Evolutionary conservation across 2,888 invertebrate genomes (phyloP).

Genomic region (Tridacna gigas): DNA sequence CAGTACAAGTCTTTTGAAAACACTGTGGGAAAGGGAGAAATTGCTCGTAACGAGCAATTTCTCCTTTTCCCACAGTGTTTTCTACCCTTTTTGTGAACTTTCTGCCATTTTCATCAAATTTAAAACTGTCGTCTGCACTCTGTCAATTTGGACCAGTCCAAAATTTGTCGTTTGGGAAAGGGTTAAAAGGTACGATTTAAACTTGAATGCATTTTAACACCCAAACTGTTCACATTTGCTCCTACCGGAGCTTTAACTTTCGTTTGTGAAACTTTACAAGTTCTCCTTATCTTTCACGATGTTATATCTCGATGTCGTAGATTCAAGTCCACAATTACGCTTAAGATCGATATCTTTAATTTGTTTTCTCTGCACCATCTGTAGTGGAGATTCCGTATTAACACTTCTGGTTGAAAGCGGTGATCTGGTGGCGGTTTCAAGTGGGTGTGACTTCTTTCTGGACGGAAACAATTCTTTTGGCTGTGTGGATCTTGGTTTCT

Average conservation of each 20-base stretch:
- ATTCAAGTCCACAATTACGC: constrained; percentile 63
- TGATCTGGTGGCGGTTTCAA: constrained; percentile 66
- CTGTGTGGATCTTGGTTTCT: constrained; percentile 56
- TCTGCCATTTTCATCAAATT: too few species aligned
- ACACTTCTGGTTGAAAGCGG: constrained; percentile 70
- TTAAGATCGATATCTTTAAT: constrained; percentile 69
- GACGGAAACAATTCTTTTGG: constrained; percentile 73
- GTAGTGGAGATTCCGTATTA: constrained; percentile 76
- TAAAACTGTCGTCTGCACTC: too few species aligned
- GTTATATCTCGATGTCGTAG: constrained; percentile 45
- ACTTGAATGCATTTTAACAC: not conserved
- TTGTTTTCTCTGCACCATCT: constrained; percentile 76
- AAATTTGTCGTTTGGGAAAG: too few species aligned
- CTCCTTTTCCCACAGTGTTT: not conserved
- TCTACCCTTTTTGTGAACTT: too few species aligned
- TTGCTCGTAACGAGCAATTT: constrained; percentile 7
- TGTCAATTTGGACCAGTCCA: too few species aligned
- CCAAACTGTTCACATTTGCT: not conserved
- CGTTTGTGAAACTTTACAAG: constrained; percentile 35
- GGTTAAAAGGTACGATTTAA: too few species aligned
- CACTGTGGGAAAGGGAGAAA: too few species aligned
- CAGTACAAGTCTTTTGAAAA: too few species aligned
- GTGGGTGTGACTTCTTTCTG: constrained; percentile 19
- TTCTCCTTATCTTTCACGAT: constrained; percentile 65
- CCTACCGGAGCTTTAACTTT: not conserved